phyloP scores from a whole-genome alignment of 23 tunicate species.

The Pegea sp. region DNA sequence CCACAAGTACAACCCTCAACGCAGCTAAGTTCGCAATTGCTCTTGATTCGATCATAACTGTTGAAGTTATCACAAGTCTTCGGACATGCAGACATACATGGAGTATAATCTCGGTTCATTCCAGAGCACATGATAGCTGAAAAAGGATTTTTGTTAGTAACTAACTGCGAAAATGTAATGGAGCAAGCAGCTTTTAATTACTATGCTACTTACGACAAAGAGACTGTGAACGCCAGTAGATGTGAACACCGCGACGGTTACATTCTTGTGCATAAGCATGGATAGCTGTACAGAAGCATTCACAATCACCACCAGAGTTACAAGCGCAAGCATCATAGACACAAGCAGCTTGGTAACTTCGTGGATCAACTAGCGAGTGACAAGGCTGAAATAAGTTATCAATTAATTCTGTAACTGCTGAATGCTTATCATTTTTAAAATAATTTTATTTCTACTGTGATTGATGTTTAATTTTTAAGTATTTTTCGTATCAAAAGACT shows the following conservation, averaged over 20 bases:
- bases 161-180: neutral
- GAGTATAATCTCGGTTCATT: constrained; percentile 60
- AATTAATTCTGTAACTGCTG: neutral
- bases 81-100: constrained; percentile 98
- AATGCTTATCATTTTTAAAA: neutral
- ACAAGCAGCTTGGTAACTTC: constrained; percentile 60
- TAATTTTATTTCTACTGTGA: neutral
- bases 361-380: constrained; percentile 66
- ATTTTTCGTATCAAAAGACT: too few relatives aligned
- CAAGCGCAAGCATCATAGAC: constrained; percentile 96
- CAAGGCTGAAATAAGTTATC: constrained; percentile 34
- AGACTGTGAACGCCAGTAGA: constrained; percentile 95
- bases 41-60: constrained; percentile 40
- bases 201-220: constrained; percentile 72
- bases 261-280: constrained; percentile 99
- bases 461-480: neutral
- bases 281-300: constrained; percentile 90
- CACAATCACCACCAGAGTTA: constrained; percentile 89
- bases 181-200: neutral
- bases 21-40: constrained; percentile 62
- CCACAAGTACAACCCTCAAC: constrained; percentile 97
- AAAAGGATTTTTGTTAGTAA: neutral
- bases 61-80: constrained; percentile 91
- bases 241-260: constrained; percentile 95
- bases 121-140: constrained; percentile 90